Evolutionary conservation across 2,113 vertebrate genomes (phyloP), one percentile per base, ranked within the genome.

Genomic region (Junco hyemalis): DNA sequence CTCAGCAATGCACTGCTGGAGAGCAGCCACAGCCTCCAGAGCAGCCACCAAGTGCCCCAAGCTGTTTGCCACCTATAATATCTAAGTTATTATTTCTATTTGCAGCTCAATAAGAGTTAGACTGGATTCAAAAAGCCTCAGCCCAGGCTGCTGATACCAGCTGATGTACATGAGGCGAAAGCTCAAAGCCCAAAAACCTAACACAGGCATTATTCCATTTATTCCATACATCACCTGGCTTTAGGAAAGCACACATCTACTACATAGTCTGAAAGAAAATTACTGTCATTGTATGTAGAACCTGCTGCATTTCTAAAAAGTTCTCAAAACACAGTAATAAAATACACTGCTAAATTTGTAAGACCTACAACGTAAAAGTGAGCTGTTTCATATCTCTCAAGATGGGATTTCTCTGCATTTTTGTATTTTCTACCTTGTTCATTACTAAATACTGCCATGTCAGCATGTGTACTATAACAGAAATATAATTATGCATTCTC

Each of bases 381-480:
- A 78, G 35, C 17, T 4, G 31, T 25, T 51, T 13, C 0, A 0
- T 61, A 8, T 3, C 25, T 17, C 50, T 48, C 28, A 14, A 11
- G 35, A 48, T 35, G 45, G 25, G 20, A 33, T 42, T 72, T 69
- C 40, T 47, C 26, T 20, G 1, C 19, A n/a, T 53, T 88, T 73
- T 40, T 86, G 19, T 86, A 31, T 61, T 56, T 19, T 61, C 13
- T 45, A 19, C 26, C 10, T n/a, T 17, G 1, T 19, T 79, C 26
- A 66, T 6, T 15, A 33, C 5, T n/a, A 66, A 82, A 10, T 5
- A 31, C 8, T 50, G 54, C 18, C 28, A 26, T 22, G 50, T 9
- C 42, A 73, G 44, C 44, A 26, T 4, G 6, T 24, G 35, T 7
- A 8, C 18, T n/a, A 0, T 8, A 45, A 24, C 0, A 72, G 14